phyloP scores from a whole-genome alignment of 2,797 vertebrate genomes.

The Kryptopterus vitreolus region DNA sequence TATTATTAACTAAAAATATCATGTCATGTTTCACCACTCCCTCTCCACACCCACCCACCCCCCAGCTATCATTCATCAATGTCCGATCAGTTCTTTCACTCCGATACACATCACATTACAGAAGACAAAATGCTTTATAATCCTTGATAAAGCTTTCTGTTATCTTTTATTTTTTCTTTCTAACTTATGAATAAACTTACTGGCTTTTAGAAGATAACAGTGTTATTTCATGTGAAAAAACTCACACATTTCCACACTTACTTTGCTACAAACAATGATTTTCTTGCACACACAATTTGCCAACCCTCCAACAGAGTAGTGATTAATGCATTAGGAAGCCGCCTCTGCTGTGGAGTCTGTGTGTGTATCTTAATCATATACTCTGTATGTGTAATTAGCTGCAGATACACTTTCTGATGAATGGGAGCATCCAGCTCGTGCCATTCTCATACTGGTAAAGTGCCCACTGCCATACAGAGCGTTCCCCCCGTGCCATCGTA shows the following conservation, averaged over 20 bases:
- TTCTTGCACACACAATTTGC: constrained; percentile 26
- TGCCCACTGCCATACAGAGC: constrained; percentile 40
- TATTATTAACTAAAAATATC: constrained; percentile 12
- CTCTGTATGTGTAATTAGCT: constrained; percentile 74
- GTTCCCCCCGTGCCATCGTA: constrained; percentile 41
- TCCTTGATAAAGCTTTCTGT: background rate
- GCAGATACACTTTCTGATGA: constrained; percentile 68
- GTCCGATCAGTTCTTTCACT: background rate
- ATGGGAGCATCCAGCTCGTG: constrained; percentile 57
- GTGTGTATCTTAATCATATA: constrained; percentile 72
- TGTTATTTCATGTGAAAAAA: constrained; percentile 5
- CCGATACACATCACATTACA: background rate
- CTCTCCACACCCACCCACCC: background rate
- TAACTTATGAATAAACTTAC: background rate
- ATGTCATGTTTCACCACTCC: constrained; percentile 2
- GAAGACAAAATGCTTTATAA: constrained; percentile 6
- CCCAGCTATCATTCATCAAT: background rate
- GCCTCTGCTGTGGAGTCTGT: constrained; percentile 60
- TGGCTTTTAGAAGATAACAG: background rate
- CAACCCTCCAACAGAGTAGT: constrained; percentile 57
- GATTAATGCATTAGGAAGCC: constrained; percentile 69
- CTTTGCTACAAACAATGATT: constrained; percentile 31
- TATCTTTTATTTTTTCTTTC: background rate
- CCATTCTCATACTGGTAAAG: constrained; percentile 38
- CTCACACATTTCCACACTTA: constrained; percentile 3